A percentile compares a stretch with the other conserved stretches of the same genome.
These are phyloP conservation scores for Rana temporaria DNA, from an alignment of 2,113 vertebrate species.

Conservation along the genomic window DNA sequence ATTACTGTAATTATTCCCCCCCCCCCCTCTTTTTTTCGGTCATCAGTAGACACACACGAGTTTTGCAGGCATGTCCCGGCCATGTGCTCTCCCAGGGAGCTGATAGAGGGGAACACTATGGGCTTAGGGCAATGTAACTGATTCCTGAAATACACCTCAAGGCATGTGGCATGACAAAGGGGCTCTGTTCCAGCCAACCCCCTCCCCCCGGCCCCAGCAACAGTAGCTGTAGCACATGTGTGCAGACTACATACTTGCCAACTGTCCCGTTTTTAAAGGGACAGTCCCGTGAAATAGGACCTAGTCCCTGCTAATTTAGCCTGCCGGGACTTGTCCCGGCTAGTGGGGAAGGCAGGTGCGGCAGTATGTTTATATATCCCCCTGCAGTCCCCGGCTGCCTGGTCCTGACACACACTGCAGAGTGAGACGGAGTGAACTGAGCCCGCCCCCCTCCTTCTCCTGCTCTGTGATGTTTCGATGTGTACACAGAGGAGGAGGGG, in stretches of 20 bases:
- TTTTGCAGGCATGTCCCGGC: not conserved
- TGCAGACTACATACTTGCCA: not conserved
- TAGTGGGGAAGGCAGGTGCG: no score
- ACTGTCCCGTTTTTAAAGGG: no score
- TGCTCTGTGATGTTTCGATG: no score
- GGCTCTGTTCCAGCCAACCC: constrained; percentile 57
- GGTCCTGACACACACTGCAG: no score
- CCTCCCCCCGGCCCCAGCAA: constrained; percentile 7
- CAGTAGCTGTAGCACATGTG: not conserved
- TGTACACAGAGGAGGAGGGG: no score
- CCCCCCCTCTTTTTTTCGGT: not conserved
- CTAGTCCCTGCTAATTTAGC: no score
- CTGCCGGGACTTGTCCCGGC: no score
- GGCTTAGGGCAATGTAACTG: constrained; percentile 53
- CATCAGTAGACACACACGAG: not conserved
- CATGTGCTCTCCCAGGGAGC: constrained; percentile 13
- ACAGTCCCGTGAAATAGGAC: no score
- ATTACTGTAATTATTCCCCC: not conserved
- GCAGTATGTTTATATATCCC: no score
- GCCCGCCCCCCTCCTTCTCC: no score
- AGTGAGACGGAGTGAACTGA: no score
- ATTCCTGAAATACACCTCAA: constrained; percentile 52
- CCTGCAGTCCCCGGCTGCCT: no score
- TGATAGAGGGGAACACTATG: not conserved
- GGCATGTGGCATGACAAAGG: constrained; percentile 58